Evolutionary conservation across 2,888 invertebrate genomes (phyloP).

Genomic region (Chrysodeixis includens): DNA sequence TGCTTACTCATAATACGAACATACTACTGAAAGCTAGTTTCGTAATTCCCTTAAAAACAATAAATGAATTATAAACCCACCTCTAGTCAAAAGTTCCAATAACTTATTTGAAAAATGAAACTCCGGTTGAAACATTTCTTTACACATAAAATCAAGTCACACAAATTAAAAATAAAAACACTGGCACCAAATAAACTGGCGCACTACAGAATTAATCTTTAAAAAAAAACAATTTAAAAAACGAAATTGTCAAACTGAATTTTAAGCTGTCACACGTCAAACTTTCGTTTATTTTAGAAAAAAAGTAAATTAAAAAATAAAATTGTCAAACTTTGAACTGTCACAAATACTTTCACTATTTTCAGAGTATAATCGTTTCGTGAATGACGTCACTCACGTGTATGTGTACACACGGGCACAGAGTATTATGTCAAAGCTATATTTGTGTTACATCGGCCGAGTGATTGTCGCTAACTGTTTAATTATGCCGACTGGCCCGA

Average conservation of each 20-base stretch:
- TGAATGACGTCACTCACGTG: constrained; percentile 51
- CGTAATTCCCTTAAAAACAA: background rate
- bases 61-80: constrained; percentile 57
- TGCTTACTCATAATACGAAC: no score
- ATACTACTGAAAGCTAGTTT: no score
- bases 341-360: background rate
- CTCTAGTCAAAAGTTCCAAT: constrained; percentile 83
- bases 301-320: background rate
- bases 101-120: constrained; percentile 86
- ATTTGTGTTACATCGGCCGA: constrained; percentile 76
- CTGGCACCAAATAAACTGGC: constrained; percentile 11
- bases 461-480: constrained; percentile 85
- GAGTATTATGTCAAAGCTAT: constrained; percentile 62
- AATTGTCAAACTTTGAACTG: background rate
- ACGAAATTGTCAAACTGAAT: background rate
- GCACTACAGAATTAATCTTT: no score
- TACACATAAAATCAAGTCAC: constrained; percentile 61
- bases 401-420: constrained; percentile 12
- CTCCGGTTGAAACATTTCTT: constrained; percentile 78
- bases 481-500: constrained; percentile 86
- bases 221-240: no score
- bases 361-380: constrained; percentile 14
- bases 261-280: background rate
- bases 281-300: background rate
- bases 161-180: constrained; percentile 16